Conservation (phyloP, 2,797 vertebrate genomes). For the Darevskia mixta region DNA sequence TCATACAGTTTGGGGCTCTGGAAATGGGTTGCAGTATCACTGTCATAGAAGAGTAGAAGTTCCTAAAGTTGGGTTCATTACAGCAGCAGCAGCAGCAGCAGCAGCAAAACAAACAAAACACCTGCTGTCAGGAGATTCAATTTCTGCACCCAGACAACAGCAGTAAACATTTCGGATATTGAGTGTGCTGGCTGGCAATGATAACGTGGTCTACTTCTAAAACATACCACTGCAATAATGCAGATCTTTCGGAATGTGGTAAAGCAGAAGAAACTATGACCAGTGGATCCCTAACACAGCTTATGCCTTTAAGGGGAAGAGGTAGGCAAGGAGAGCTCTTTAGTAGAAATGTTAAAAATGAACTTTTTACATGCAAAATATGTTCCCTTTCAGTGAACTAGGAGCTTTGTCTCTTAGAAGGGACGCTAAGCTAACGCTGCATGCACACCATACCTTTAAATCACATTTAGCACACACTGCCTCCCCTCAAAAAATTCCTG, state of each 20-base stretch:
- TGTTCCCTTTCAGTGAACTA: neutral
- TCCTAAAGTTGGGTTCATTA: neutral
- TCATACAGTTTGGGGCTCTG: neutral
- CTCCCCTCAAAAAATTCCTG: too few relatives aligned
- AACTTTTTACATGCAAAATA: too few relatives aligned
- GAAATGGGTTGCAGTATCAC: too few relatives aligned
- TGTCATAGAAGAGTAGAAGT: neutral
- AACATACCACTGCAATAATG: neutral
- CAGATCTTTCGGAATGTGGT: neutral
- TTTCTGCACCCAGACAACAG: neutral
- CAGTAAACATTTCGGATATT: neutral
- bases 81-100: neutral
- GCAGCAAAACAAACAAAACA: neutral
- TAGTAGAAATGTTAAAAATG: neutral
- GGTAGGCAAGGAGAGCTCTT: too few relatives aligned
- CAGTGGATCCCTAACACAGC: neutral
- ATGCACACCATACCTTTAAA: too few relatives aligned
- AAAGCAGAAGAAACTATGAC: neutral
- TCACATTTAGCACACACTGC: too few relatives aligned
- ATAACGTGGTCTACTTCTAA: neutral
- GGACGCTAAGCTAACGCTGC: neutral
- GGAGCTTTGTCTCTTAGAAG: neutral
- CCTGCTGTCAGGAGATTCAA: neutral
- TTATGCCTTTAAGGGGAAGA: neutral
- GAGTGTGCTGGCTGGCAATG: neutral